Evolutionary conservation across 92 coral and sea anemone genomes (phyloP), one percentile per base, ranked within the genome.

Genomic region (Anthopleura xanthogrammica): DNA sequence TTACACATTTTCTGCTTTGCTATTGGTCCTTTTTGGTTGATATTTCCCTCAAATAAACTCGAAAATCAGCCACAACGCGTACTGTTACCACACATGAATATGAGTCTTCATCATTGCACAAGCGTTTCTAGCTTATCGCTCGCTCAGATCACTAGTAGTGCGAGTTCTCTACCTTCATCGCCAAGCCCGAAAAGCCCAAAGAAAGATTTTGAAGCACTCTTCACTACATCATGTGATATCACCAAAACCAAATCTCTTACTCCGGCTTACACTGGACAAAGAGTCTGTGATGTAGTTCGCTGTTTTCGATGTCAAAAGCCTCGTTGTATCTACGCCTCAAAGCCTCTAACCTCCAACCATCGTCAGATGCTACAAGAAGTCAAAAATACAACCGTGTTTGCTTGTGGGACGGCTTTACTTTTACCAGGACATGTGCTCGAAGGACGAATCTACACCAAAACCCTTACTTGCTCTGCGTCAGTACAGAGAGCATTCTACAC

Each of bases 301-400:
- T 92, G 95, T 72, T 92, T 83, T 77, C 95, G 95, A 12, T 92
- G 95, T 64, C 84, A 80, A 78, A 92, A 92, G 73, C 95, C 93
- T 56, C 93, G 95, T 29, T 92, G 95, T 70, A 80, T 92, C 56
- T 92, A 89, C 89, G 82, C 91, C 71, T 76, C 80, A 41, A 87
- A 86, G 55, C 87, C 86, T 14, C 93, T 92, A 3, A 86, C 93
- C 42, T 42, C 87, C 7, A 54, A 60, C 13, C 83, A 92, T 62
- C 60, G 88, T 42, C 36, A 6, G 29, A 52, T 80, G 12, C 86
- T 92, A 16, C 90, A 92, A 4, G 91, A 92, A 46, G 76, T 92
- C 50, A 58, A 57, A 74, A 52, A 80, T 39, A 77, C 83, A 77
- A 78, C 83, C 9, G 89, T 89, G 42, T 92, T 86, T 82, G 81